These are phyloP conservation scores for Tridacna crocea DNA, from an alignment of 2,888 invertebrate genomes.

Conservation along the genomic window DNA sequence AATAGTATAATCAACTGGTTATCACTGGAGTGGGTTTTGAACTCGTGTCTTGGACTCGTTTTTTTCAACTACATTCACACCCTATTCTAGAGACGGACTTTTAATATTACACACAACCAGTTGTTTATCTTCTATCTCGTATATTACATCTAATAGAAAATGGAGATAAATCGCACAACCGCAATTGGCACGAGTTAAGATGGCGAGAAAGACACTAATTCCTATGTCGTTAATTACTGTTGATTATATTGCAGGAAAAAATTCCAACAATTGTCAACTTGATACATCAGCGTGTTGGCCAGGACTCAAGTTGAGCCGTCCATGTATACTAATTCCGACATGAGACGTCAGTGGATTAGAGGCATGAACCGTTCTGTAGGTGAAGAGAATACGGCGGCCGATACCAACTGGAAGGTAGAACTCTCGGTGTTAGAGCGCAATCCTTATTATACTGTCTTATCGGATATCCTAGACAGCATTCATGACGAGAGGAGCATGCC, in stretches of 20 bases:
- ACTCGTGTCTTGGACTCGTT: too few relatives aligned
- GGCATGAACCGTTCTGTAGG: conserved; percentile 33
- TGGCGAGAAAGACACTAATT: not conserved
- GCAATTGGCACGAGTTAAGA: not conserved
- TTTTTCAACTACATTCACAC: too few relatives aligned
- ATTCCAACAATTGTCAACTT: not conserved
- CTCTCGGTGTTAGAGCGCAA: conserved; percentile 44
- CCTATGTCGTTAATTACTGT: conserved; percentile 13
- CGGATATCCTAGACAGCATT: conserved; percentile 43
- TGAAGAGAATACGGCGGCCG: conserved; percentile 26
- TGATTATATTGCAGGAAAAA: conserved; percentile 26
- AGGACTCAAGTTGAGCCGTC: conserved; percentile 1
- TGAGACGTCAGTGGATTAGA: conserved; percentile 37
- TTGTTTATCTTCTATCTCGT: too few relatives aligned
- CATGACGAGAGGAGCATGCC: conserved; percentile 49
- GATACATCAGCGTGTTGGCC: conserved; percentile 9
- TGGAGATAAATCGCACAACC: too few relatives aligned
- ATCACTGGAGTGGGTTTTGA: too few relatives aligned
- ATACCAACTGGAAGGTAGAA: conserved; percentile 45
- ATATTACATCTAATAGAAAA: too few relatives aligned
- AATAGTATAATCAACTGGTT: too few relatives aligned
- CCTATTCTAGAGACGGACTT: too few relatives aligned
- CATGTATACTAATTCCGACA: conserved; percentile 12
- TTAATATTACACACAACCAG: too few relatives aligned
- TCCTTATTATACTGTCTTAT: conserved; percentile 45